phyloP scores from a whole-genome alignment of 1,140 invertebrate species.

The Drosophila sp. region DNA sequence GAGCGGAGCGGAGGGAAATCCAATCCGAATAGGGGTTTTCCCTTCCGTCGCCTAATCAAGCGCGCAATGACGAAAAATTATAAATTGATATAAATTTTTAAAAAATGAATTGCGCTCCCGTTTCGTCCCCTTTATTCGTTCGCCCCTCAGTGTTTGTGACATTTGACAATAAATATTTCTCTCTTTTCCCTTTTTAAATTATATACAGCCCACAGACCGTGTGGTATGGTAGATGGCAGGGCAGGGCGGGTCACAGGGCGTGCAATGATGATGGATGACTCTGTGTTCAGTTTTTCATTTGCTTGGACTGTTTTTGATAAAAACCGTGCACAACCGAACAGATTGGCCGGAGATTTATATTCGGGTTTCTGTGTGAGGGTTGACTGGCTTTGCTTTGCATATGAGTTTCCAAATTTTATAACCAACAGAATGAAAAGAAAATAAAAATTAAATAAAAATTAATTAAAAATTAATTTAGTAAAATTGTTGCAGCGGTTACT shows the following conservation, averaged over 20 bases:
- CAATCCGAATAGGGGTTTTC: conserved; percentile 55
- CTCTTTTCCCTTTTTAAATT: conserved; percentile 49
- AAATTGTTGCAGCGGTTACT: conserved; percentile 61
- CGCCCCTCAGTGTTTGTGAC: conserved; percentile 62
- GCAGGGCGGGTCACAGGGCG: conserved; percentile 40
- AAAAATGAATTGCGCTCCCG: conserved; percentile 68
- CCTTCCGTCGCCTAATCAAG: conserved; percentile 67
- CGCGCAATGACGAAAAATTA: conserved; percentile 70
- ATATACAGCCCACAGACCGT: conserved; percentile 54
- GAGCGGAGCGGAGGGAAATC: conserved; percentile 26
- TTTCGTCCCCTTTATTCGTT: conserved; percentile 3
- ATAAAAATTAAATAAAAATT: conserved; percentile 73
- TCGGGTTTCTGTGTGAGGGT: conserved; percentile 36
- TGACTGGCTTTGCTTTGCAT: conserved; percentile 59
- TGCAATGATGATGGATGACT: conserved; percentile 78
- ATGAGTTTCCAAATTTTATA: conserved; percentile 47
- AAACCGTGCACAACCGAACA: conserved; percentile 55
- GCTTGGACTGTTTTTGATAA: conserved; percentile 48
- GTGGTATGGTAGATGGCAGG: conserved; percentile 4
- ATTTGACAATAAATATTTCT: conserved; percentile 73
- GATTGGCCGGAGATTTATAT: conserved; percentile 67
- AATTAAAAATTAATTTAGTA: conserved; percentile 81
- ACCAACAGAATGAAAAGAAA: conserved; percentile 29
- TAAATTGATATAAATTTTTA: conserved; percentile 80
- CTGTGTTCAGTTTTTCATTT: conserved; percentile 72